These are phyloP conservation scores for Probosciger aterrimus DNA, from an alignment of 2,113 vertebrate genomes.

Conservation along the genomic window DNA sequence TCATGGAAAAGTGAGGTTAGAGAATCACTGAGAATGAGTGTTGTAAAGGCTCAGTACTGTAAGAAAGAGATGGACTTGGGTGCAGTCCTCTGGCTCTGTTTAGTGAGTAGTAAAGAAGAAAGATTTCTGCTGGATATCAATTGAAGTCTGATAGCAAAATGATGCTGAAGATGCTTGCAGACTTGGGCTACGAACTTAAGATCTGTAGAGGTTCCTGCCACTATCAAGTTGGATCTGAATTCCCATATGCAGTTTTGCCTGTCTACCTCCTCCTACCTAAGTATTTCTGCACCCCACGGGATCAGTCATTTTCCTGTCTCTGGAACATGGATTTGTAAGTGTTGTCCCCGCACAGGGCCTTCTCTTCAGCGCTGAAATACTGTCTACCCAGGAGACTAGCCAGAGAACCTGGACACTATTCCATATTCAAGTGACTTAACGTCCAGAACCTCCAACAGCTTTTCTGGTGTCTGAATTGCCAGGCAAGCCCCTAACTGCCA, in stretches of 20 bases:
- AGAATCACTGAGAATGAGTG: neutral
- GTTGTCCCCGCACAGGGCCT: neutral
- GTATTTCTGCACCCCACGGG: neutral
- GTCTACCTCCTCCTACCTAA: neutral
- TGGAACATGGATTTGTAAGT: neutral
- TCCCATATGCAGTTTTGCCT: neutral
- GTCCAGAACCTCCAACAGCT: neutral
- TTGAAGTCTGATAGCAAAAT: neutral
- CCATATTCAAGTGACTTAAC: neutral
- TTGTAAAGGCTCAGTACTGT: neutral
- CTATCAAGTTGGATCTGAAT: neutral
- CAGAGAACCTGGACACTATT: neutral
- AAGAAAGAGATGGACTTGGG: neutral
- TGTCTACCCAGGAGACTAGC: neutral
- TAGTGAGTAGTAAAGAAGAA: neutral
- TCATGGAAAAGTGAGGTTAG: neutral
- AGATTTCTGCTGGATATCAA: neutral
- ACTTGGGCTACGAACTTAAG: neutral
- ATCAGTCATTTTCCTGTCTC: neutral
- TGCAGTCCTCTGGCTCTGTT: neutral
- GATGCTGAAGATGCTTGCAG: neutral
- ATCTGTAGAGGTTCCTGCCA: neutral
- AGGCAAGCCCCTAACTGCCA: neutral
- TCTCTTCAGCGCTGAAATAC: neutral
- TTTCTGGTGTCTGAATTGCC: neutral